Percentiles rank a stretch among this genome's conserved stretches.
Evolutionary conservation across 1,140 invertebrate genomes (phyloP).

Genomic region (Drosophila arizonae): DNA sequence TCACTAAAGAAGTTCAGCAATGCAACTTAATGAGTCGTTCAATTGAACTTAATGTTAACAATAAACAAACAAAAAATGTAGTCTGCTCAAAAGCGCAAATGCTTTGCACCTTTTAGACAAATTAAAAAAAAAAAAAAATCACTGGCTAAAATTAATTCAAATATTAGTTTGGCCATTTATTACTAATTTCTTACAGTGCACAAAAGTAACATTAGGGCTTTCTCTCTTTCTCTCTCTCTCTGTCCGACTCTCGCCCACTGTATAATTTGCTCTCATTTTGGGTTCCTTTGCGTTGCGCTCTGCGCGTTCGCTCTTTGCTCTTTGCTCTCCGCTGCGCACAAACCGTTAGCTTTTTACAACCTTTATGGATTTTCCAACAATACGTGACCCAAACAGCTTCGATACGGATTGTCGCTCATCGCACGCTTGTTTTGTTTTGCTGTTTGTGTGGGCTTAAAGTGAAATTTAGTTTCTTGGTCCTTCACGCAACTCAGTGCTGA

Average conservation of each 20-base stretch:
- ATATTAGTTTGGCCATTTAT: too few species aligned
- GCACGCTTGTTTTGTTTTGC: constrained; percentile 25
- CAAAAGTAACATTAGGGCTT: constrained; percentile 9
- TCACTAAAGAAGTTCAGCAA: too few species aligned
- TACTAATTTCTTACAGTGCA: constrained; percentile 4
- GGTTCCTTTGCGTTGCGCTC: constrained; percentile 14
- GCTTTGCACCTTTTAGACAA: too few species aligned
- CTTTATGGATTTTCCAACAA: constrained; percentile 73
- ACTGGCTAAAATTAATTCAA: too few species aligned
- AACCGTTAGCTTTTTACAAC: constrained; percentile 23
- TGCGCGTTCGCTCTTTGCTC: constrained; percentile 30
- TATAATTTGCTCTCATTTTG: constrained; percentile 1
- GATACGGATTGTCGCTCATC: constrained; percentile 4
- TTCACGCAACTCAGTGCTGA: constrained; percentile 13
- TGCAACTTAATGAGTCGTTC: too few species aligned
- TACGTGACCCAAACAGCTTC: constrained; percentile 68
- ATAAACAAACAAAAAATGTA: too few species aligned
- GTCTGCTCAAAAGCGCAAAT: too few species aligned
- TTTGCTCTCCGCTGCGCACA: constrained; percentile 32
- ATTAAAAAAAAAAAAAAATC: too few species aligned
- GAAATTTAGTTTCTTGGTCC: constrained; percentile 18
- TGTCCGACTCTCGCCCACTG: not conserved
- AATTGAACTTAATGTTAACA: too few species aligned
- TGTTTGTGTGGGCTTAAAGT: constrained; percentile 5
- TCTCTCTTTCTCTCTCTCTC: not conserved